Evolutionary conservation across 2,113 vertebrate species (phyloP).

Genomic region (Platichthys stellatus): DNA sequence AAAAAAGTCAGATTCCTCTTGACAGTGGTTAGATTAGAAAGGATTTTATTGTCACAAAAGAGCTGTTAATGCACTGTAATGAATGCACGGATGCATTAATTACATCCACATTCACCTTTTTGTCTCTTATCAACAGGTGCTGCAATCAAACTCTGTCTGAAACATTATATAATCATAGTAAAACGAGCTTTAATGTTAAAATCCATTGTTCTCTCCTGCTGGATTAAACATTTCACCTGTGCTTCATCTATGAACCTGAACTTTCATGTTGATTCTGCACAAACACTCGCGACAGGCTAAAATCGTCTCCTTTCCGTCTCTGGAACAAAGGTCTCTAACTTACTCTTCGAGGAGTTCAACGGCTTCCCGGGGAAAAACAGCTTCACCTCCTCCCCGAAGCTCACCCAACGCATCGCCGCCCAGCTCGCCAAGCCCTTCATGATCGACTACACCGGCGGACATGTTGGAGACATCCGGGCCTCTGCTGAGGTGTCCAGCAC

Average conservation of each 20-base stretch:
- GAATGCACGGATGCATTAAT: too few species aligned
- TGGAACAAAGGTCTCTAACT: conserved; percentile 69
- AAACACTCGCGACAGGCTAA: background rate
- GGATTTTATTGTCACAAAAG: too few species aligned
- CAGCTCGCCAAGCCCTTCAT: conserved; percentile 75
- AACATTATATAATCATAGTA: background rate
- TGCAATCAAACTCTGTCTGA: background rate
- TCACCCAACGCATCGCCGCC: conserved; percentile 62
- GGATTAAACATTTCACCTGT: too few species aligned
- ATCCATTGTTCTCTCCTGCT: too few species aligned
- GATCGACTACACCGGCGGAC: conserved; percentile 75
- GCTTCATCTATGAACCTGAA: too few species aligned
- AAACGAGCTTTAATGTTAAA: background rate
- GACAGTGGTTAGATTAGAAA: too few species aligned
- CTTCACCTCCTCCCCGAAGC: conserved; percentile 63
- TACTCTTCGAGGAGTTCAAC: conserved; percentile 80
- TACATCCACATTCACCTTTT: too few species aligned
- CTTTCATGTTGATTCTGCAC: too few species aligned
- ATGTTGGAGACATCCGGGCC: conserved; percentile 70
- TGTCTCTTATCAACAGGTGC: background rate
- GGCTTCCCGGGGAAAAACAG: conserved; percentile 66
- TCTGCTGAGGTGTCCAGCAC: conserved; percentile 69
- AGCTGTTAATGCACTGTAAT: too few species aligned
- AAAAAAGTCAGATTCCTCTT: background rate
- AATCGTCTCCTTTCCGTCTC: background rate